Evolutionary conservation across 2,797 vertebrate species (phyloP).

Genomic region (Hippopotamyrus pictus): DNA sequence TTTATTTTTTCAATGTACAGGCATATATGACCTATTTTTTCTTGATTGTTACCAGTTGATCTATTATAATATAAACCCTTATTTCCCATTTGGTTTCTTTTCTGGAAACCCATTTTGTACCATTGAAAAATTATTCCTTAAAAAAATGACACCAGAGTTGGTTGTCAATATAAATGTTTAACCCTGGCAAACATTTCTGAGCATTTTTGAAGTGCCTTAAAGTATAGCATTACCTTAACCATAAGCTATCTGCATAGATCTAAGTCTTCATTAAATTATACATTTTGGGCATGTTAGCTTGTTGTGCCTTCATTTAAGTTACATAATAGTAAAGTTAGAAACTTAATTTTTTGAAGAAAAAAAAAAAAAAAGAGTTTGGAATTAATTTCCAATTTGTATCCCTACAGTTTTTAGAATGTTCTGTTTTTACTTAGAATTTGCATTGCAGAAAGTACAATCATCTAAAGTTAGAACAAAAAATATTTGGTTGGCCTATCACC

Average conservation of each 20-base stretch:
- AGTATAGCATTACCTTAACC: not conserved
- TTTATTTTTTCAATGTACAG: not conserved
- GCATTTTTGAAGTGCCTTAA: not conserved
- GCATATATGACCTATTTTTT: not conserved
- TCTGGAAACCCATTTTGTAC: not conserved
- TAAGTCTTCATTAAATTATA: not conserved
- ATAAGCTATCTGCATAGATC: not conserved
- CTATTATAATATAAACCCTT: not conserved
- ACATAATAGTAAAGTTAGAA: not conserved
- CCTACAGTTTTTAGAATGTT: not conserved
- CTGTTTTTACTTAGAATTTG: not conserved
- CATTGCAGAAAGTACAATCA: not conserved
- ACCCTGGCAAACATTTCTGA: not conserved
- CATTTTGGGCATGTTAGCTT: not conserved
- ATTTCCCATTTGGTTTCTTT: not conserved
- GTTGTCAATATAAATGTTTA: not conserved
- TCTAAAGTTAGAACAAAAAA: not conserved
- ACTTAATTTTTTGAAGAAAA: not conserved
- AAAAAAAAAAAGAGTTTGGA: not conserved
- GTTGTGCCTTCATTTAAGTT: not conserved
- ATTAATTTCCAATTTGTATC: not conserved
- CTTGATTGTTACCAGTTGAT: not conserved
- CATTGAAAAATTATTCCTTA: not conserved
- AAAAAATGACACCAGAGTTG: not conserved
- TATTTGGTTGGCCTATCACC: not conserved